Evolutionary conservation across 2,113 vertebrate genomes (phyloP).

Genomic region (Marmota monax): DNA sequence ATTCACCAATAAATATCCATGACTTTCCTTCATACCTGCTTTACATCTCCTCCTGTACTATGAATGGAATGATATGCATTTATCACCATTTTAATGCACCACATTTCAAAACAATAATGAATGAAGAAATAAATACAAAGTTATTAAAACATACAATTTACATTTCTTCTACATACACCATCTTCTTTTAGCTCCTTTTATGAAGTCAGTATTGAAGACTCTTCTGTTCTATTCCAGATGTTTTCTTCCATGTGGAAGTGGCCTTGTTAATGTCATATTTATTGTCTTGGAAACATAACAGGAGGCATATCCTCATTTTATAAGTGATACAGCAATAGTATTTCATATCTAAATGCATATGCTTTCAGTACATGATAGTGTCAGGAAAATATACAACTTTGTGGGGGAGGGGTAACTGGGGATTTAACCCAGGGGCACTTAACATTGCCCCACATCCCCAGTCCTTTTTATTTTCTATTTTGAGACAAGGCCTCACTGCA

Average conservation of each 20-base stretch:
- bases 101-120: slow-evolving; percentile 20
- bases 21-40: not conserved
- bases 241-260: not conserved
- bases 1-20: slow-evolving; percentile 8
- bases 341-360: slow-evolving; percentile 37
- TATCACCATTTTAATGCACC: not conserved
- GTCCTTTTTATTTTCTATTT: too few species aligned
- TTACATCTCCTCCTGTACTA: not conserved
- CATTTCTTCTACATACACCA: not conserved
- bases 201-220: not conserved
- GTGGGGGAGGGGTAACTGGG: too few species aligned
- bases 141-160: not conserved
- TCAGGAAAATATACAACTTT: not conserved
- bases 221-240: not conserved
- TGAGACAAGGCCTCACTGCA: too few species aligned
- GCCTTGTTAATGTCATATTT: not conserved
- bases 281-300: not conserved
- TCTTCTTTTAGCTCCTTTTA: not conserved
- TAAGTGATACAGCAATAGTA: not conserved
- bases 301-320: not conserved
- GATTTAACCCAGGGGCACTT: too few species aligned
- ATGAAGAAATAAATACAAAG: not conserved
- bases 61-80: not conserved
- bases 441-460: too few species aligned
- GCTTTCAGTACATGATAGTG: not conserved